Evolutionary conservation across 1,140 invertebrate genomes (phyloP).

Genomic region (Gyrodactylus bullatarudis): DNA sequence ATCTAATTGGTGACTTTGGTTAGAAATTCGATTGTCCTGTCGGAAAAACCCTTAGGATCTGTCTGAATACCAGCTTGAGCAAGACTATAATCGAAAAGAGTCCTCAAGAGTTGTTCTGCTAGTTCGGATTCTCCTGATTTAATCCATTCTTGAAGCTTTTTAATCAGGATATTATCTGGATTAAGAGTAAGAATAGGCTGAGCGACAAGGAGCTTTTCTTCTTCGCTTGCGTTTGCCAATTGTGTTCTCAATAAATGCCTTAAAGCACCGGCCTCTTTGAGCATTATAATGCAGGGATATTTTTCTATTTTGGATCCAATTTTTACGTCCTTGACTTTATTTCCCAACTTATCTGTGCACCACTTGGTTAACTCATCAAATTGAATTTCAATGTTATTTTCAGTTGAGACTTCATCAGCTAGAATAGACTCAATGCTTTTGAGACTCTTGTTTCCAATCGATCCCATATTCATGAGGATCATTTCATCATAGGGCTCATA

Average conservation of each 20-base stretch:
- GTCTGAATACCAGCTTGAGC: neutral
- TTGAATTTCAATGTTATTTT: conserved; percentile 17
- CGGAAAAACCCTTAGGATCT: neutral
- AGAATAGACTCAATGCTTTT: conserved; percentile 66
- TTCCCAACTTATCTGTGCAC: conserved; percentile 35
- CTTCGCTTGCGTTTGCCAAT: conserved; percentile 42
- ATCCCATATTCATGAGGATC: conserved; percentile 49
- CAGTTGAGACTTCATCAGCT: conserved; percentile 8
- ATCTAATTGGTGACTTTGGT: neutral
- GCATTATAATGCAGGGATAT: conserved; percentile 66
- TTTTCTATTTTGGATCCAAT: conserved; percentile 43
- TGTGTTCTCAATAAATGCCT: conserved; percentile 66
- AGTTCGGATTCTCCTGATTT: neutral
- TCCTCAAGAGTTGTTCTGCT: neutral
- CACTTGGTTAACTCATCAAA: conserved; percentile 39
- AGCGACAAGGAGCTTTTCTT: conserved; percentile 44
- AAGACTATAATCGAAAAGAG: neutral
- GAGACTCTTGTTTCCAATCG: conserved; percentile 41
- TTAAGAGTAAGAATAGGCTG: conserved; percentile 72
- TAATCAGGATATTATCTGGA: conserved; percentile 18
- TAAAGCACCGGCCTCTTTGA: conserved; percentile 72
- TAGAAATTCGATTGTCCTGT: neutral
- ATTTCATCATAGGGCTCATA: conserved; percentile 80
- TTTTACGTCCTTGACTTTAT: conserved; percentile 42
- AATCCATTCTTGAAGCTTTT: neutral